phyloP scores from a whole-genome alignment of 2,888 invertebrate species.

The Piscicola geometra region DNA sequence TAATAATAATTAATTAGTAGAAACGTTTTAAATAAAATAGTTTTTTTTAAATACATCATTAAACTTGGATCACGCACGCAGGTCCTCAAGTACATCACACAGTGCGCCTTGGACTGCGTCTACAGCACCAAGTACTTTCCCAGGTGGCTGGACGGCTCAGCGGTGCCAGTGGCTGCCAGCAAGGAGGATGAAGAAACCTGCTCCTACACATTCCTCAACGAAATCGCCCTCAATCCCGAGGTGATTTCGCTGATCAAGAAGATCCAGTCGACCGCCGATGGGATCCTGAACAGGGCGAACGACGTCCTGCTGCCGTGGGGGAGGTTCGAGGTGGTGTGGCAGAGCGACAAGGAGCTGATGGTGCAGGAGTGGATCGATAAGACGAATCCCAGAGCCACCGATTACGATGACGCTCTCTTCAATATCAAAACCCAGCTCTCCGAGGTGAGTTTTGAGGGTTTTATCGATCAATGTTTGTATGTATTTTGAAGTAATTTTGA shows the following conservation, averaged over 20 bases:
- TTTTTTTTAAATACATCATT: background rate
- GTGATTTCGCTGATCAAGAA: constrained; percentile 59
- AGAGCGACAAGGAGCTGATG: constrained; percentile 53
- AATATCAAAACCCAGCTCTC: constrained; percentile 19
- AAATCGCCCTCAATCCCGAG: constrained; percentile 67
- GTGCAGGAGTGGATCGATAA: constrained; percentile 32
- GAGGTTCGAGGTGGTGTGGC: constrained; percentile 55
- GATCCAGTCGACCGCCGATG: constrained; percentile 67
- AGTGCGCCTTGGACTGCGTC: constrained; percentile 20
- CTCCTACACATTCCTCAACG: constrained; percentile 73
- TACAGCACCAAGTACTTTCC: constrained; percentile 60
- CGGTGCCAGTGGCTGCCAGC: constrained; percentile 68
- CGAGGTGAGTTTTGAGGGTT: background rate
- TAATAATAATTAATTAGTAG: background rate
- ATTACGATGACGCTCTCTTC: constrained; percentile 30
- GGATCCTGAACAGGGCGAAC: constrained; percentile 65
- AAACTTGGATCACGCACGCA: too few species aligned
- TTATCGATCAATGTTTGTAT: too few species aligned
- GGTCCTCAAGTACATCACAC: constrained; percentile 21
- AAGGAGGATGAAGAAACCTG: constrained; percentile 51
- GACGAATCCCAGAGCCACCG: constrained; percentile 25
- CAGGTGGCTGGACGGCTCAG: constrained; percentile 80
- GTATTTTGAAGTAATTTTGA: background rate
- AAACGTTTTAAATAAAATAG: background rate
- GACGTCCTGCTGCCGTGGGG: constrained; percentile 62